Evolutionary conservation across 2,888 invertebrate genomes (phyloP).

Genomic region (Harmothoe impar): DNA sequence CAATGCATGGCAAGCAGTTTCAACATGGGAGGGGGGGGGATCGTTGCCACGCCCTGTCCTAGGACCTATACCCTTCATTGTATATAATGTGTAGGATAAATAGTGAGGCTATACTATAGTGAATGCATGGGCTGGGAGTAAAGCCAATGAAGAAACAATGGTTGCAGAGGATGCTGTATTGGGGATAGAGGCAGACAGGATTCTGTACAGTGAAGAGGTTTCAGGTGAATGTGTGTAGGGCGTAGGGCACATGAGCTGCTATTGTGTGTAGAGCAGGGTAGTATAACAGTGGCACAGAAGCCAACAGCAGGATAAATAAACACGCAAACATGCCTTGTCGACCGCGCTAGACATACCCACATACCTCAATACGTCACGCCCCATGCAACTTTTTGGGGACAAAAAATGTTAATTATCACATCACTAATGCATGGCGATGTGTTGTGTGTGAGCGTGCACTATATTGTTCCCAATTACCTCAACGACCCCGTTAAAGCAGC

Average conservation of each 20-base stretch:
- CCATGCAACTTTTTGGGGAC: too few relatives aligned
- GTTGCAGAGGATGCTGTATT: too few relatives aligned
- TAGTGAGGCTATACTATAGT: too few relatives aligned
- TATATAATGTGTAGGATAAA: too few relatives aligned
- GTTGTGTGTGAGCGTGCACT: slow-evolving; percentile 27
- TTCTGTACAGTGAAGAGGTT: neutral
- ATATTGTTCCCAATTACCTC: slow-evolving; percentile 47
- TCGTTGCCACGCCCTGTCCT: too few relatives aligned
- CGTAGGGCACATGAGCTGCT: neutral
- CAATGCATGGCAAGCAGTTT: too few relatives aligned
- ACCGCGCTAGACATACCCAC: neutral
- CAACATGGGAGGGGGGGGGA: too few relatives aligned
- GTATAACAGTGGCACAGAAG: neutral
- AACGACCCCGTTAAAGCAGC: slow-evolving; percentile 19
- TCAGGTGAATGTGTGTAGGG: neutral
- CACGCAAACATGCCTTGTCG: neutral
- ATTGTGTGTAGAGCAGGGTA: neutral
- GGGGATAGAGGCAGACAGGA: neutral
- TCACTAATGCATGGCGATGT: slow-evolving; percentile 41
- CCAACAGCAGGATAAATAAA: too few relatives aligned
- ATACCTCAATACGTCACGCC: neutral
- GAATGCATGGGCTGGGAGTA: too few relatives aligned
- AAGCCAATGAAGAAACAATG: too few relatives aligned
- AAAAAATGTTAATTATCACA: slow-evolving; percentile 50
- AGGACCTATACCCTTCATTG: too few relatives aligned